Conservation (phyloP, 2,888 invertebrate species). For the Chrysomela aeneicollis region DNA sequence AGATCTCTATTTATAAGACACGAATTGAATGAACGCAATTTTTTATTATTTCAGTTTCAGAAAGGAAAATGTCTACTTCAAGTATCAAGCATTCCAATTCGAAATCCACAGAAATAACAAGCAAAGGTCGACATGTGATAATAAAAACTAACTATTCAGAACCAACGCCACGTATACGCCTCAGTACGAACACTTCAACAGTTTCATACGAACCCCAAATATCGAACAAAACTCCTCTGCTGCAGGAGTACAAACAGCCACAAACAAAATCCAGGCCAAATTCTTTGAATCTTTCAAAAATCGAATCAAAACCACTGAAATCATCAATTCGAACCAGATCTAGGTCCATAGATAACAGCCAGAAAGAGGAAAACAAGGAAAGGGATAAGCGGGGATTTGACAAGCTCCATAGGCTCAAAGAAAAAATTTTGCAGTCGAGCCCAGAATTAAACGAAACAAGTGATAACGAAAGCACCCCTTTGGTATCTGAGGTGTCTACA, state of each 20-base stretch:
- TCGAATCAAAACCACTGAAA: conserved; percentile 44
- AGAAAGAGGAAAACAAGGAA: conserved; percentile 39
- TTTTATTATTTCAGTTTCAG: conserved; percentile 47
- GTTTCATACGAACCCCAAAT: conserved; percentile 46
- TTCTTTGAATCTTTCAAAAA: conserved; percentile 50
- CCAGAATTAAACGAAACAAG: conserved; percentile 57
- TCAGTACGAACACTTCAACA: conserved; percentile 43
- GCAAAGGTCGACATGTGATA: conserved; percentile 53
- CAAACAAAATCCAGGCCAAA: conserved; percentile 50
- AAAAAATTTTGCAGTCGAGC: conserved; percentile 57
- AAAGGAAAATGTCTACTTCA: conserved; percentile 49
- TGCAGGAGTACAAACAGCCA: conserved; percentile 45
- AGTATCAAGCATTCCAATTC: conserved; percentile 45
- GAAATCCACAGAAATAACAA: conserved; percentile 41
- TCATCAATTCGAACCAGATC: conserved; percentile 49
- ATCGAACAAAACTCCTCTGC: conserved; percentile 41
- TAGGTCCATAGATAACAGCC: conserved; percentile 54
- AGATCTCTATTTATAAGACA: too few species aligned
- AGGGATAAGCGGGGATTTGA: conserved; percentile 52
- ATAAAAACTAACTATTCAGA: conserved; percentile 51
- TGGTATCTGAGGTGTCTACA: conserved; percentile 64
- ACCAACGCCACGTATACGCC: conserved; percentile 42
- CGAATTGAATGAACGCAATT: background rate
- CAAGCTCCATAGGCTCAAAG: conserved; percentile 55
- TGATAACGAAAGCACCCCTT: conserved; percentile 75